Evolutionary conservation across 2,113 vertebrate genomes (phyloP), one percentile per base, ranked within the genome.

Genomic region (Rhadina sibilatrix): DNA sequence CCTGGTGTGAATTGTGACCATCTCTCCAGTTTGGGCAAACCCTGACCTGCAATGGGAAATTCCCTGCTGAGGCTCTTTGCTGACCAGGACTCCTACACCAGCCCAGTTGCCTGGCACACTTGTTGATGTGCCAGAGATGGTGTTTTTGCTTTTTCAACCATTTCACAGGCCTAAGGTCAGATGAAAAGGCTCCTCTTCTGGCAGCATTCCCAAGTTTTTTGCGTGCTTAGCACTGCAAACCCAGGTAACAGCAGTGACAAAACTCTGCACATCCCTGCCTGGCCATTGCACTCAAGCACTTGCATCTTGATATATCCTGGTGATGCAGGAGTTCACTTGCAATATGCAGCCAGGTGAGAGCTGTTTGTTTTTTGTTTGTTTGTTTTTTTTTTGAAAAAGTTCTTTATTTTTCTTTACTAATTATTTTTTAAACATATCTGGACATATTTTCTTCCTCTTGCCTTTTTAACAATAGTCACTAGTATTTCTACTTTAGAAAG

Each of bases 221-320:
- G 31, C 25, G 11, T 61, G 74, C 57, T 71, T 65, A 76, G 81
- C 70, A 69, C 44, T 59, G 75, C 46, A 69, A 60, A 59, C 11
- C 30, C 30, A 61, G 74, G 50, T 37, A 53, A 57, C 7, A 59
- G 53, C n/a, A 38, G 81, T 2, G 4, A n/a, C 24, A 56, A 38
- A 87, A 30, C 56, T 31, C 1, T 0, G 12, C 54, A 12, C 1
- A 0, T 60, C 59, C 27, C 2, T 0, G 1, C 17, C 33, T 14
- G 11, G 53, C 56, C 28, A 12, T 11, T 42, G 37, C 20, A 23
- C 8, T 53, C 10, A 20, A 91, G 53, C 42, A 64, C 19, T 3
- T 3, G 1, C 2, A 0, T n/a, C 80, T 68, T 0, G 0, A 11
- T 24, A 14, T 4, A 3, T 19, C 35, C 57, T 70, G 53, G 28